Evolutionary conservation across 2,797 vertebrate genomes (phyloP).

Genomic region (Pempheris klunzingeri): DNA sequence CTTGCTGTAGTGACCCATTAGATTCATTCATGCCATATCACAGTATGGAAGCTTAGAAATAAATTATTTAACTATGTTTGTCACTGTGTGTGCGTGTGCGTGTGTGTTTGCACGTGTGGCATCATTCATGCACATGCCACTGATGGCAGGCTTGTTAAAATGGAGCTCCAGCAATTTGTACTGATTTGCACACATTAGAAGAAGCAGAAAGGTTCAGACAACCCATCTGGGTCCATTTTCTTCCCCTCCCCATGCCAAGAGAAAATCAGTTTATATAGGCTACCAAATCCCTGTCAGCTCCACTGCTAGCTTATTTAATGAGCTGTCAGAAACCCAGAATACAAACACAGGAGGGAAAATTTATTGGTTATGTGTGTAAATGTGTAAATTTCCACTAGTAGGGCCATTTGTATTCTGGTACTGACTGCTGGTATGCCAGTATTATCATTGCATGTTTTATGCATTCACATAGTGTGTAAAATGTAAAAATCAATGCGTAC

Average conservation of each 20-base stretch:
- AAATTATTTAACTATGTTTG: slow-evolving; percentile 41
- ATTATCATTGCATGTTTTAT: background rate
- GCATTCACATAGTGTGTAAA: background rate
- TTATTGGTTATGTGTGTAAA: background rate
- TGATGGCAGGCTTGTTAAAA: slow-evolving; percentile 36
- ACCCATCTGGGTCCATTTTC: slow-evolving; percentile 43
- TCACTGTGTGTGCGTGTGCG: slow-evolving; percentile 19
- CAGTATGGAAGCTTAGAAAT: slow-evolving; percentile 20
- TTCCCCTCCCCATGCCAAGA: slow-evolving; percentile 48
- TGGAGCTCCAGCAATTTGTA: slow-evolving; percentile 60
- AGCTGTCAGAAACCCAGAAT: slow-evolving; percentile 16
- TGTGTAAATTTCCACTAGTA: background rate
- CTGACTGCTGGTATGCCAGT: background rate
- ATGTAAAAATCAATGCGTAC: background rate
- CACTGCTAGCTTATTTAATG: slow-evolving; percentile 32
- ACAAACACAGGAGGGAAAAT: background rate
- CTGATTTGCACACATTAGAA: slow-evolving; percentile 74
- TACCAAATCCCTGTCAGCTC: slow-evolving; percentile 41
- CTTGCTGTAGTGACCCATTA: slow-evolving; percentile 36
- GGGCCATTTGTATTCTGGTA: too few species aligned
- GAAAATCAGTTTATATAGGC: slow-evolving; percentile 56
- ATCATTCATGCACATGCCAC: slow-evolving; percentile 30
- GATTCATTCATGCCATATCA: slow-evolving; percentile 38
- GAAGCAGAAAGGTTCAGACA: slow-evolving; percentile 51
- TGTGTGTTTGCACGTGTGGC: background rate